phyloP scores from a whole-genome alignment of 2,888 invertebrate species.

The Copidosoma aretas region DNA sequence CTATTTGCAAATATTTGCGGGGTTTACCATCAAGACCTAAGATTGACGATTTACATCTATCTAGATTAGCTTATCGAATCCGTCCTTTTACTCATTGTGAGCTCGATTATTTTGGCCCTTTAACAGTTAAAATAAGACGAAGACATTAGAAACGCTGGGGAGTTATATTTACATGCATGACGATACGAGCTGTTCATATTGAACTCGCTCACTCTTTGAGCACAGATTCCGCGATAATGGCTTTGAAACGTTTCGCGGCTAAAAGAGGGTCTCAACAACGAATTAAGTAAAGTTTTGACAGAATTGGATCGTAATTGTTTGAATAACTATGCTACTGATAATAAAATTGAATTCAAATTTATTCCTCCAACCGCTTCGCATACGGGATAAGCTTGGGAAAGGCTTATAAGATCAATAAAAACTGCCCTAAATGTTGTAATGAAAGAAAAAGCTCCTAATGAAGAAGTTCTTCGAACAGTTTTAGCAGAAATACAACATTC shows the following conservation, averaged over 20 bases:
- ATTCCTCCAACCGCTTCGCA: not conserved
- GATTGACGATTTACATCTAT: conserved; percentile 25
- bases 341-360: not conserved
- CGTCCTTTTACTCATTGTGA: conserved; percentile 40
- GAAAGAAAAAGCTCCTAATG: conserved; percentile 35
- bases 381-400: conserved; percentile 5
- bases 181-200: not conserved
- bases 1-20: not conserved
- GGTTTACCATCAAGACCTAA: not conserved
- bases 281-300: not conserved
- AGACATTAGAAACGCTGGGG: not conserved
- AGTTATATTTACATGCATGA: not conserved
- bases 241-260: not conserved
- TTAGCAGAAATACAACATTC: conserved; percentile 41
- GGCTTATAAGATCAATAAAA: conserved; percentile 24
- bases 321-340: not conserved
- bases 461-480: conserved; percentile 33
- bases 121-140: not conserved
- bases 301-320: not conserved
- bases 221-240: not conserved
- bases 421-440: conserved; percentile 35
- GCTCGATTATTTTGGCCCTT: conserved; percentile 42
- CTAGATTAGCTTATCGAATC: conserved; percentile 38
- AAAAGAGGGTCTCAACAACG: not conserved
- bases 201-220: not conserved